Percentiles rank a stretch among this genome's conserved stretches.
phyloP scores from a whole-genome alignment of 2,888 invertebrate genomes.

The Limulus polyphemus region DNA sequence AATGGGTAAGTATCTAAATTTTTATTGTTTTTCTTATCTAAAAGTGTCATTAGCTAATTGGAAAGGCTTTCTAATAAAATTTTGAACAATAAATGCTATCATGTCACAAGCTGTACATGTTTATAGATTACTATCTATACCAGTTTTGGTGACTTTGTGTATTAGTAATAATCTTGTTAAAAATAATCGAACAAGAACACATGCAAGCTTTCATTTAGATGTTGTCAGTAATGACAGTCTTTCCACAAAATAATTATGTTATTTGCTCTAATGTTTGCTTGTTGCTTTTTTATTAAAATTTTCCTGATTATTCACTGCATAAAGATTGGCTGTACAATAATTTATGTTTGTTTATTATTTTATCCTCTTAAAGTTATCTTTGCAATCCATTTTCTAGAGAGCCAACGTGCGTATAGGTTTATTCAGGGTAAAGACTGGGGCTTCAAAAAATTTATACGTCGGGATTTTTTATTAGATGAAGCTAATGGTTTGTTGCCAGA shows the following conservation, averaged over 20 bases:
- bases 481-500: slow-evolving; percentile 95
- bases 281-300: too few relatives aligned
- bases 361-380: not conserved
- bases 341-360: slow-evolving; percentile 29
- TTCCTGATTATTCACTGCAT: not conserved
- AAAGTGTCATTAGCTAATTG: too few relatives aligned
- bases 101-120: too few relatives aligned
- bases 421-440: slow-evolving; percentile 99
- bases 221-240: too few relatives aligned
- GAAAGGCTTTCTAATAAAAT: not conserved
- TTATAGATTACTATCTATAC: too few relatives aligned
- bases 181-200: too few relatives aligned
- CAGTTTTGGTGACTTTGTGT: too few relatives aligned
- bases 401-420: slow-evolving; percentile 89
- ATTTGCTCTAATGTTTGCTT: too few relatives aligned
- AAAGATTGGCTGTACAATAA: too few relatives aligned
- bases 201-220: too few relatives aligned
- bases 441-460: slow-evolving; percentile 97
- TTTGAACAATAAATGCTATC: not conserved
- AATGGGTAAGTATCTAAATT: slow-evolving; percentile 58
- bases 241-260: too few relatives aligned
- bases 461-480: slow-evolving; percentile 96
- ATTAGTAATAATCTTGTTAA: too few relatives aligned
- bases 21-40: slow-evolving; percentile 5
- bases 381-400: slow-evolving; percentile 42